Percentiles rank a stretch among this genome's conserved stretches.
These are phyloP conservation scores for Sparidentex hasta DNA, from an alignment of 2,797 vertebrate species.

Conservation along the genomic window DNA sequence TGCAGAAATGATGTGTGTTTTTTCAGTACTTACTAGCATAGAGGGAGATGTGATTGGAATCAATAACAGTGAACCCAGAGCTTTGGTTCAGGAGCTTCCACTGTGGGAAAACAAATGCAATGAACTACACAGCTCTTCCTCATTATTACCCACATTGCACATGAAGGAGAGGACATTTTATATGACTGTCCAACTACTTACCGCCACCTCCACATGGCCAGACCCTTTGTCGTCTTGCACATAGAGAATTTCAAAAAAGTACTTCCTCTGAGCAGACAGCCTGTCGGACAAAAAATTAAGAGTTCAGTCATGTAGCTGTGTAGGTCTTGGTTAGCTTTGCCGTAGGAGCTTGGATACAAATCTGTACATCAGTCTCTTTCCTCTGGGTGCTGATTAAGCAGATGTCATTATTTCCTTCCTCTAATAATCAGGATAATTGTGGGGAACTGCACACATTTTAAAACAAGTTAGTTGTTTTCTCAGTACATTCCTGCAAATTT, in stretches of 20 bases:
- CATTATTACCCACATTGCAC: constrained; percentile 5
- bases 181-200: constrained; percentile 80
- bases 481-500: not conserved
- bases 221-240: constrained; percentile 92
- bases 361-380: not conserved
- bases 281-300: constrained; percentile 72
- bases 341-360: constrained; percentile 4
- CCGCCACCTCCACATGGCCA: constrained; percentile 95
- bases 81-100: constrained; percentile 88
- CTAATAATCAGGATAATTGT: not conserved
- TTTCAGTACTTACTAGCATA: constrained; percentile 89
- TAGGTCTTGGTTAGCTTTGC: not conserved
- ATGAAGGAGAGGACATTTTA: not conserved
- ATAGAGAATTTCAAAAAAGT: constrained; percentile 97
- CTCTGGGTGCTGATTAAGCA: not conserved
- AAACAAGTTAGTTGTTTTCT: not conserved
- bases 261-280: constrained; percentile 85
- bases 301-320: not conserved
- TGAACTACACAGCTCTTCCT: not conserved
- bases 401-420: not conserved
- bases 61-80: constrained; percentile 87
- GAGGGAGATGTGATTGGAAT: constrained; percentile 91
- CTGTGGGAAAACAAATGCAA: constrained; percentile 80
- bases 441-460: no score
- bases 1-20: constrained; percentile 2